Evolutionary conservation across 2,113 vertebrate genomes (phyloP).

Genomic region (Stomatorhinus ivindoensis): DNA sequence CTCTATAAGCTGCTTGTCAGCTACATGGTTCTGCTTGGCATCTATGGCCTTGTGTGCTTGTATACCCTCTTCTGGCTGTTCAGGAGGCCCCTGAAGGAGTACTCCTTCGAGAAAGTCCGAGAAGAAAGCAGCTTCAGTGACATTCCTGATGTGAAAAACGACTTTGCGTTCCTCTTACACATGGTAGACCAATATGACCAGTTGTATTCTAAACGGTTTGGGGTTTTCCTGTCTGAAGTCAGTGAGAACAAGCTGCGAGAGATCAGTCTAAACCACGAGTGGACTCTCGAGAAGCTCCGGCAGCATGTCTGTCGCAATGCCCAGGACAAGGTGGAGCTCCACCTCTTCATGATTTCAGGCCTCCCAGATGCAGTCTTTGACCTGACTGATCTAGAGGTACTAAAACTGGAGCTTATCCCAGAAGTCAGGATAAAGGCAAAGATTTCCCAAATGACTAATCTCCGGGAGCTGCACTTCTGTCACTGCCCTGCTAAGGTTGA

Average conservation of each 20-base stretch:
- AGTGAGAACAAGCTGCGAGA: slow-evolving; percentile 94
- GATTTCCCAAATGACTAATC: slow-evolving; percentile 93
- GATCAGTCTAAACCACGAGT: slow-evolving; percentile 92
- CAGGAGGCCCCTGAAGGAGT: slow-evolving; percentile 88
- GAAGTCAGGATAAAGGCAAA: slow-evolving; percentile 92
- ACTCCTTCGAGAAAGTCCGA: slow-evolving; percentile 93
- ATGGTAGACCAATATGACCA: slow-evolving; percentile 98
- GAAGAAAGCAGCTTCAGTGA: slow-evolving; percentile 98
- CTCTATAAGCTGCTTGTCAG: slow-evolving; percentile 89
- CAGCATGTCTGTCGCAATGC: slow-evolving; percentile 86
- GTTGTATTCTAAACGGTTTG: slow-evolving; percentile 92
- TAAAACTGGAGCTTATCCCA: slow-evolving; percentile 91
- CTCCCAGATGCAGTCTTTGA: slow-evolving; percentile 92
- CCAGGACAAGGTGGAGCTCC: slow-evolving; percentile 87
- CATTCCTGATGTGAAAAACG: slow-evolving; percentile 96
- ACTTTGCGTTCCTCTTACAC: slow-evolving; percentile 95
- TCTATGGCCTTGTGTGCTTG: slow-evolving; percentile 88
- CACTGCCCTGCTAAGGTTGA: slow-evolving; percentile 96
- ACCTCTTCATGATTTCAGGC: slow-evolving; percentile 92
- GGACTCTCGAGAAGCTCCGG: slow-evolving; percentile 90
- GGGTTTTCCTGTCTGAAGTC: slow-evolving; percentile 92
- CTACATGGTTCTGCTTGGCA: slow-evolving; percentile 92
- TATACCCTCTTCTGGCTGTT: slow-evolving; percentile 97
- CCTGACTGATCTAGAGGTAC: slow-evolving; percentile 84
- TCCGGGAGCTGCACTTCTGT: slow-evolving; percentile 92